Evolutionary conservation across 2,113 vertebrate genomes (phyloP), one percentile per base, ranked within the genome.

Genomic region (Orthonyx spaldingii): DNA sequence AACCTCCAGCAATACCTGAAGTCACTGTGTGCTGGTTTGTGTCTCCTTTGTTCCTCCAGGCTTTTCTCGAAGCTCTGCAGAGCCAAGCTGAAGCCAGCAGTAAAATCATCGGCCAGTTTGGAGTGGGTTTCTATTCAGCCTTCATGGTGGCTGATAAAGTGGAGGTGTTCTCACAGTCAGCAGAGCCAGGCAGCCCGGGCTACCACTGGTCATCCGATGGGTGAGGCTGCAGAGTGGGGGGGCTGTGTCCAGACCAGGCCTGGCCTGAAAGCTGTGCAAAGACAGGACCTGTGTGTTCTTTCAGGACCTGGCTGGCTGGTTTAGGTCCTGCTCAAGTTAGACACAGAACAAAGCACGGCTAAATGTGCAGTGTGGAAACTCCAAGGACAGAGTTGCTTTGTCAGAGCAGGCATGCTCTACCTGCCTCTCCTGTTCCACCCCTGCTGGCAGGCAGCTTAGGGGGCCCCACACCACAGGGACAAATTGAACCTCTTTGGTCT

Each of bases 71-170:
- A 10, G 97, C 98, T 3, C 97, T 99, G 93, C 98, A 99, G 98
- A 98, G 89, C 96, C 98, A 99, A 96, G 98, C 98, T 0, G 99
- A 99, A 96, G 98, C 98, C 94, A 98, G 98, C 90, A 98, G 98
- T 97, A 98, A 98, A 95, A 99, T 99, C 97, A 99, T 99, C 0
- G 99, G 99, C 86, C 99, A 99, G 98, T 99, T 99, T 75, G 99
- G 99, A 33, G 99, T 99, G 52, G 99, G 99, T 28, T 99, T 99
- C 97, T 99, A 99, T 96, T 99, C 99, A 0, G 98, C 99, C n/a
- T 99, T 99, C 98, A 99, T 99, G 99, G 99, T 99, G 87, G 98
- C 99, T 0, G 98, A 99, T 93, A 96, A 87, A 13, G 99, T 99
- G 39, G 99, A 99, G 5, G 99, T 99, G 53, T 99, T 98, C 96